Evolutionary conservation across 2,113 vertebrate species (phyloP), one percentile per base, ranked within the genome.

Genomic region (Anhinga rufa): DNA sequence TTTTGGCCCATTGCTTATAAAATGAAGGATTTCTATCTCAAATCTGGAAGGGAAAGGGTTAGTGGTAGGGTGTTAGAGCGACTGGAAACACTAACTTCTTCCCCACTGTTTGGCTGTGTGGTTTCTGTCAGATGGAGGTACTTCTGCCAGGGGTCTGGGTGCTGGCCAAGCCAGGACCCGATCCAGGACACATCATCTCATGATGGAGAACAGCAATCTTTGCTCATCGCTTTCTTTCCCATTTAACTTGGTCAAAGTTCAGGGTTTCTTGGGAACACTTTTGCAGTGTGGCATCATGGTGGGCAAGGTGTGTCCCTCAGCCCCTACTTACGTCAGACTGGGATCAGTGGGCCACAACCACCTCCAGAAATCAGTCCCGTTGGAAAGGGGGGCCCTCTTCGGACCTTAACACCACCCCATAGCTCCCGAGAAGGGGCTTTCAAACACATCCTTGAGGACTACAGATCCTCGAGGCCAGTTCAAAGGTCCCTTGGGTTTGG

Each of bases 261-360:
- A 10, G 6, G 34, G n/a, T 26, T 78, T 66, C 40, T 34, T 25
- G 72, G 52, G 38, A 46, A 22, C 46, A 17, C 40, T 28, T 57
- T 40, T 82, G 36, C 8, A 0, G 0, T 9, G 52, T 26, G 58
- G 36, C 52, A n/a, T 36, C 12, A 7, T 0, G 0, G 18, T 51
- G n/a, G 49, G 12, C 5, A 64, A 65, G 17, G 20, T 21, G 29
- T 17, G 17, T 51, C 31, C 32, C 48, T 21, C 42, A 49, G 11
- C 7, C 54, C 17, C 64, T 29, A 8, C 31, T 55, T 34, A 13
- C 2, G 8, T n/a, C 84, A 85, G n/a, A 49, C 15, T 19, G 51
- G 24, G 17, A 57, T 19, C 9, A 12, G 8, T 13, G 40, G 36
- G 20, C 8, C 14, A n/a, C 62, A 42, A n/a, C 5, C 19, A 14